phyloP scores from a whole-genome alignment of 2,113 vertebrate species.

The Setophaga petechia region DNA sequence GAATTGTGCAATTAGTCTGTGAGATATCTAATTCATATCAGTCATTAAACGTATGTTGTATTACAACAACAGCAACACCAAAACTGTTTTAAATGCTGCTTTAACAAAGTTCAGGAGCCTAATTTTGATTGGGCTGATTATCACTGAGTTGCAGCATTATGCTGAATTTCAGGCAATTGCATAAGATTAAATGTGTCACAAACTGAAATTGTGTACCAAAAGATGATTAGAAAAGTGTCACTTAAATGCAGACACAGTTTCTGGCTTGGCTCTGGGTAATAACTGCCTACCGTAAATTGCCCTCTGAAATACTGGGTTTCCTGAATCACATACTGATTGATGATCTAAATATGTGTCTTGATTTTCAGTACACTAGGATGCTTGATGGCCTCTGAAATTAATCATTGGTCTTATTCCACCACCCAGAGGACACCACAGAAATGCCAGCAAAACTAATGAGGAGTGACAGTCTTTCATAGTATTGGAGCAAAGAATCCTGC shows the following conservation, averaged over 20 bases:
- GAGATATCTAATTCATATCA: background rate
- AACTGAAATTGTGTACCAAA: background rate
- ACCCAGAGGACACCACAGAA: slow-evolving; percentile 17
- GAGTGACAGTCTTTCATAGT: background rate
- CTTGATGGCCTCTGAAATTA: background rate
- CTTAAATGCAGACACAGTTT: background rate
- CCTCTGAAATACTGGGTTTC: background rate
- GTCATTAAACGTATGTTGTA: background rate
- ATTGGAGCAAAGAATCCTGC: background rate
- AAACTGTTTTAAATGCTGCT: background rate
- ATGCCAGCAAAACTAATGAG: background rate
- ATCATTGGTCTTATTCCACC: background rate
- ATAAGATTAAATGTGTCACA: background rate
- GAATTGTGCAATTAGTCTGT: background rate
- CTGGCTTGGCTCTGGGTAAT: background rate
- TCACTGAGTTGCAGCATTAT: background rate
- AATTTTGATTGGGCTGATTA: background rate
- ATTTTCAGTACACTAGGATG: background rate
- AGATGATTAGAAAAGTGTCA: background rate
- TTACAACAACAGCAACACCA: background rate
- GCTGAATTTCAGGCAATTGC: background rate
- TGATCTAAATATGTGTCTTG: background rate
- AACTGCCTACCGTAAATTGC: background rate
- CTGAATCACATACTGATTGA: background rate
- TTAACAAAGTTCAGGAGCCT: background rate